Base-by-base conservation (phyloP, 2,113 vertebrate species). In the Athene noctua region DNA sequence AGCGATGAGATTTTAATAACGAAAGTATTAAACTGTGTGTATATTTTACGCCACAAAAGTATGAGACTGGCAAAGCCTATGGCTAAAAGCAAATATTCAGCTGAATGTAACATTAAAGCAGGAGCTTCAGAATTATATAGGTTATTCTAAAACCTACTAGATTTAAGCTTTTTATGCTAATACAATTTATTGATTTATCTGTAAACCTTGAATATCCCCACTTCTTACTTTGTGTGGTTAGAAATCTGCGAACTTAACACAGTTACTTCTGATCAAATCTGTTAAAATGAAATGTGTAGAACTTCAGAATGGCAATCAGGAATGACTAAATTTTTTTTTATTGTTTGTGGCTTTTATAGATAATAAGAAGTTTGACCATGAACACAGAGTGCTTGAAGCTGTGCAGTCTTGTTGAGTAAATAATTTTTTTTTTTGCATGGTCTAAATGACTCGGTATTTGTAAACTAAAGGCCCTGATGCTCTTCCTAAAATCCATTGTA, bases 401-500 rank as follows among this genome's bases (percentile, higher is more conserved):
- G 7, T 13, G 10, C 57, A 20, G 15, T 40, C 22, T 17, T 58
- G 29, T 16, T 71, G 29, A 87, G 47, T 63, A 51, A 6, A 52
- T 32, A 15, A 4, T 15, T 17, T 55, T 71, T 27, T 71, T 27
- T 32, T 26, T 36, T 1, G 27, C 0, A 0, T 44, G 6, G 25
- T 58, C 19, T 26, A 13, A 63, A 86, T 10, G 22, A 29, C 10
- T 44, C 5, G 0, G 6, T 47, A 46, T 73, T 90, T 83, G 6
- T 32, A 30, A 66, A 44, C 10, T 29, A 38, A 59, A 79, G 40
- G 30, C 5, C 30, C 9, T 1, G 0, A 5, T 32, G 80, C 52
- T 66, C 30, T 61, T 91, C 34, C 51, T 87, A 29, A 85, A 77
- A 32, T 38, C 17, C 0, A 0, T 61, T 16, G 0, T 15, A 26